Base-by-base conservation (phyloP, 2,113 vertebrate genomes). In the Rhinoderma darwinii region DNA sequence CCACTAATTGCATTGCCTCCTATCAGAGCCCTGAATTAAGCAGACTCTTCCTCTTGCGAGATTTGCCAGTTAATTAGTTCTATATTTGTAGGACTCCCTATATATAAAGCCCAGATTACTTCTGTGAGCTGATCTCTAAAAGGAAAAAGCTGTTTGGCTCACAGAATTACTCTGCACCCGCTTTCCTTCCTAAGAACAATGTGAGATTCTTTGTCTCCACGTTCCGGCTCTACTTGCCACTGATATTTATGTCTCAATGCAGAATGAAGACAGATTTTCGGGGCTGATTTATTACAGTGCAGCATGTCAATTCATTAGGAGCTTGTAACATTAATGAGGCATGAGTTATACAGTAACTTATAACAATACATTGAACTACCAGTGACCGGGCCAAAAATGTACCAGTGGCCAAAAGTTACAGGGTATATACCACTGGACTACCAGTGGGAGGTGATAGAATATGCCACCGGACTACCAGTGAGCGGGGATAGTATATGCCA, bases 21-120 rank as follows among this genome's bases (percentile, higher is more conserved):
- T 72, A 83, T 72, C 81, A 39, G 22, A 35, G 63, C 7, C 63
- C 61, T 35, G 30, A 35, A 70, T 50, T 35, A 51, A 37, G 39
- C 18, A n/a, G 68, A 17, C 18, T 73, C 66, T 17, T 84, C 63
- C 47, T 39, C 82, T 61, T 84, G 30, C 30, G 18, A 70, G 41
- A 51, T 44, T 37, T 83, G 82, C 43, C 61, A 73, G 22, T 84
- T 83, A 73, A 84, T 84, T 84, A 84, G 82, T 73, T 84, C 82
- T 72, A 84, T 84, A 72, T 50, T 84, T 54, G 82, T 54, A 39
- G 43, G 7, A 35, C 44, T 72, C 17, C 82, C 32, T 84, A 73
- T 72, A 50, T 72, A 84, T 37, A 84, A 74, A 73, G 47, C 32
- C 44, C 39, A 39, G 66, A 84, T 84, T 73, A 47, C 72, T 74